Conservation (phyloP, 2,113 vertebrate species). For the Datnioides undecimradiatus region DNA sequence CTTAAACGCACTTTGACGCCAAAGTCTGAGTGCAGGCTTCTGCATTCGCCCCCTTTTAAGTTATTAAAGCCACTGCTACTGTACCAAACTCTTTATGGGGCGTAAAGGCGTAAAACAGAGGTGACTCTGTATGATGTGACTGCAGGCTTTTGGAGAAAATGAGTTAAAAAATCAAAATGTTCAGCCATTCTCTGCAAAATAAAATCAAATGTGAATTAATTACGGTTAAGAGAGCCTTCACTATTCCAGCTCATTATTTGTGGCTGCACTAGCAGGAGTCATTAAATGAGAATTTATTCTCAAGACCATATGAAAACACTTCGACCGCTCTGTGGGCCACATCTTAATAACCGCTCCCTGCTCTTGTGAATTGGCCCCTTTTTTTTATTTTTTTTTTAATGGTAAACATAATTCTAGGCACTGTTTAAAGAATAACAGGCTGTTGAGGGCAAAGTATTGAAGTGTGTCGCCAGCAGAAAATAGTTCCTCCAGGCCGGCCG, state of each 20-base stretch:
- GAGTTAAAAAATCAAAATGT: background rate
- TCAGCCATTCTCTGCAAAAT: background rate
- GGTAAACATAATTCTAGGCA: slow-evolving; percentile 41
- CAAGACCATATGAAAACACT: slow-evolving; percentile 8
- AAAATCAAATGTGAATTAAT: background rate
- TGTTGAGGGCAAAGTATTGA: slow-evolving; percentile 16
- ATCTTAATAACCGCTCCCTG: slow-evolving; percentile 15
- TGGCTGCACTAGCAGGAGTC: slow-evolving; percentile 1
- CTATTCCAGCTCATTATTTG: background rate
- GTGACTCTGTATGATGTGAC: background rate
- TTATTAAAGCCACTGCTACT: background rate
- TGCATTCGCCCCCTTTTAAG: background rate
- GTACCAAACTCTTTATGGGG: background rate
- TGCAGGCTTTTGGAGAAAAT: background rate
- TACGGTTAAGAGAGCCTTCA: background rate
- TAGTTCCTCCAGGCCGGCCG: slow-evolving; percentile 39
- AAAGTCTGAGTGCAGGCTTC: background rate
- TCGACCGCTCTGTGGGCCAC: background rate
- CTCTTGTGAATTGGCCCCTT: background rate
- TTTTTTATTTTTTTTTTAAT: too few species aligned
- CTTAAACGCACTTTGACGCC: background rate
- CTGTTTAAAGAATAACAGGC: slow-evolving; percentile 35
- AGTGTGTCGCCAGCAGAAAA: slow-evolving; percentile 42
- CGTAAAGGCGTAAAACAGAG: background rate
- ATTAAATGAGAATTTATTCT: slow-evolving; percentile 29